These are phyloP conservation scores for Platalea minor DNA, from an alignment of 2,797 vertebrate species.

Conservation along the genomic window DNA sequence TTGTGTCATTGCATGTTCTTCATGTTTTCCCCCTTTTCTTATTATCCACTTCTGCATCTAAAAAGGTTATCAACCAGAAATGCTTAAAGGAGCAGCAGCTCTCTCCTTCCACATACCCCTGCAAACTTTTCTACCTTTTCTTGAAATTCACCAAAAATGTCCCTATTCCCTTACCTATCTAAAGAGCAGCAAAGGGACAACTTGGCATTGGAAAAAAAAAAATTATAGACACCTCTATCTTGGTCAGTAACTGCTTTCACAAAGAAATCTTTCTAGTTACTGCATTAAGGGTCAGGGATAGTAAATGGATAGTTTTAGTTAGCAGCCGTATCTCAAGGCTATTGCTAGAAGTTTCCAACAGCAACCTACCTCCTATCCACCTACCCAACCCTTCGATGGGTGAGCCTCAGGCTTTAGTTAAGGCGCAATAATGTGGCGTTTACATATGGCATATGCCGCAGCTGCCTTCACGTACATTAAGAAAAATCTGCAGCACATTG, in stretches of 20 bases:
- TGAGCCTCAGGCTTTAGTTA: background rate
- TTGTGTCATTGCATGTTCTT: background rate
- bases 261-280: too few species aligned
- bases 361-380: too few species aligned
- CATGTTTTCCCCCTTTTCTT: background rate
- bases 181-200: too few species aligned
- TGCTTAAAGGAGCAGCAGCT: background rate
- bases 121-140: background rate
- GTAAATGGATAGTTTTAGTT: too few species aligned
- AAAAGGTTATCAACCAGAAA: background rate
- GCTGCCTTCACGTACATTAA: background rate
- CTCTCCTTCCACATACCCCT: background rate
- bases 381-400: accelerated
- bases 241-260: too few species aligned
- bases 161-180: background rate
- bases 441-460: background rate
- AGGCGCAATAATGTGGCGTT: accelerated
- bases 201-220: too few species aligned
- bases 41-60: background rate
- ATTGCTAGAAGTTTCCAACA: background rate
- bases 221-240: too few species aligned
- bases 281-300: too few species aligned
- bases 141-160: background rate
- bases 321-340: too few species aligned
- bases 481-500: background rate